Evolutionary conservation across 2,113 vertebrate species (phyloP), one percentile per base, ranked within the genome.

Genomic region (Hydropotes inermis): DNA sequence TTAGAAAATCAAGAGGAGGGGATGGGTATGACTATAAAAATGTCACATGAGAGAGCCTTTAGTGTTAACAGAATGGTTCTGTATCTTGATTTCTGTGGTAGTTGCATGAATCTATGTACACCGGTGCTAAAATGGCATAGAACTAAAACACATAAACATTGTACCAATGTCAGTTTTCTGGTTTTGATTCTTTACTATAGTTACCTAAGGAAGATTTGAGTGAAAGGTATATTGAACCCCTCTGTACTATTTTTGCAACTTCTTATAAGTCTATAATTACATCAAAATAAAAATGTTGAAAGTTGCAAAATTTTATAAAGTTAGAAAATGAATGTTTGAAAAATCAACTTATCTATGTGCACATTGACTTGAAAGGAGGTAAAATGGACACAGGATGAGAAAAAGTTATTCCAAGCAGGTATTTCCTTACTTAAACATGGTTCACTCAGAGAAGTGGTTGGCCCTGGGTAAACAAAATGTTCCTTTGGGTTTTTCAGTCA

Each of bases 361-460:
- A 21, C 23, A 19, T 55, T 58, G 25, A 12, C 93, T 96, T 95
- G n/a, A 45, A 96, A 93, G n/a, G 47, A 78, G 14, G 82, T 60
- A 33, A 97, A 95, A 61, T n/a, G 81, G 60, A 79, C 33, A 52
- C 25, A 74, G 14, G 55, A 92, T 79, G 57, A 94, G n/a, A 79
- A 91, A 86, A 97, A 33, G 45, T 87, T 36, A 7, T 93, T 92
- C 70, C 74, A 61, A 87, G 55, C 58, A 97, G 57, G 43, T n/a
- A 95, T 85, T 92, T 94, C 82, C 47, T 90, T 43, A 55, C 15
- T 92, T 87, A 87, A 88, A 74, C 0, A 9, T 47, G 45, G 52
- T 88, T 93, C 76, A 91, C 54, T 94, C 23, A 64, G 27, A 96
- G 95, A 74, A 93, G 50, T 92, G 27, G 25, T 91, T 95, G 55